These are phyloP conservation scores for Phortica magna DNA, from an alignment of 2,888 invertebrate species.

Conservation along the genomic window DNA sequence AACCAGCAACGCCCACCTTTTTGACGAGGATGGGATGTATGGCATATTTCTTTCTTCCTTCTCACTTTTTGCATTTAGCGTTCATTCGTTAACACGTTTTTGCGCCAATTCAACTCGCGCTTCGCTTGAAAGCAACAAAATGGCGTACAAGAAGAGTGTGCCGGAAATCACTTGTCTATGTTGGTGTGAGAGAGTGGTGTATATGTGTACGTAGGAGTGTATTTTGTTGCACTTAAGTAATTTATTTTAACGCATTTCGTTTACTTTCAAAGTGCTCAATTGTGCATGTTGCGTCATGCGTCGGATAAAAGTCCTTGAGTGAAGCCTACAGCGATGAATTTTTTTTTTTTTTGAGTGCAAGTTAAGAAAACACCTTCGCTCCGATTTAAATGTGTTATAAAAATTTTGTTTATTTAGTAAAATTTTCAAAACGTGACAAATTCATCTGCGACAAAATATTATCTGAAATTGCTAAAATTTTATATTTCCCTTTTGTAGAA, in stretches of 20 bases:
- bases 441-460: no score
- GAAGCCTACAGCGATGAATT: no score
- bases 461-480: no score
- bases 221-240: no score
- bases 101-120: slow-evolving; percentile 4
- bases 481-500: no score
- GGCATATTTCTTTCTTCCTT: neutral
- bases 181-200: neutral
- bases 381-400: no score
- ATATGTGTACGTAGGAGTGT: neutral
- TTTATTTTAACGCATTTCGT: neutral
- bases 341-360: no score
- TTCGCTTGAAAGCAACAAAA: neutral
- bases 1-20: no score
- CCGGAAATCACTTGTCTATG: slow-evolving; percentile 15
- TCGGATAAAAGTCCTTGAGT: neutral
- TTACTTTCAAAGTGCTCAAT: neutral
- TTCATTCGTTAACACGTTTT: slow-evolving; percentile 26
- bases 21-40: no score
- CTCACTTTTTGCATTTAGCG: neutral
- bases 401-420: no score
- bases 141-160: neutral
- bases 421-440: no score
- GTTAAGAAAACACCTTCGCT: no score
- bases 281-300: neutral